phyloP scores from a whole-genome alignment of 2,797 vertebrate genomes.

The Oreochromis grahami region DNA sequence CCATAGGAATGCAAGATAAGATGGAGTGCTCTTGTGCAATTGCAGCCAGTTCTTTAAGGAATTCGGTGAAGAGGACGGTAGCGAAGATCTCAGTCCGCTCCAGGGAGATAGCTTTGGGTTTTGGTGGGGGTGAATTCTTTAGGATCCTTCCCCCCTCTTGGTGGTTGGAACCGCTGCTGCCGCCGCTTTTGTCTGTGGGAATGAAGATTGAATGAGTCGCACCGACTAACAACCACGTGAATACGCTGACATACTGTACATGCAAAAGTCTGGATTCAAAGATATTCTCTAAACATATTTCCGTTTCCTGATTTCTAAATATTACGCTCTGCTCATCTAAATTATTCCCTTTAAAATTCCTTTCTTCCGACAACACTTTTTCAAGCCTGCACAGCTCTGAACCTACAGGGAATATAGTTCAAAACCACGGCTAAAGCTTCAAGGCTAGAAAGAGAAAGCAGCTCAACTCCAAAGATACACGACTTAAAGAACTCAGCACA shows the following conservation, averaged over 20 bases:
- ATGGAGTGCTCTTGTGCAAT: constrained; percentile 96
- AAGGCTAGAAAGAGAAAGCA: background rate
- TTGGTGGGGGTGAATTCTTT: constrained; percentile 70
- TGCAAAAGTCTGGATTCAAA: background rate
- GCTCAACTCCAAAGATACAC: background rate
- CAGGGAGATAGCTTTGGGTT: constrained; percentile 77
- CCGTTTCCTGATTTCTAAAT: background rate
- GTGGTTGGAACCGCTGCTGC: constrained; percentile 56
- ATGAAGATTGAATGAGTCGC: background rate
- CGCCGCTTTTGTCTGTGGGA: constrained; percentile 64
- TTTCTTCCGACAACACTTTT: background rate
- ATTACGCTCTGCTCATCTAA: background rate
- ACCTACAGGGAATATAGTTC: constrained; percentile 1
- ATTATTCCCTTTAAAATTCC: constrained; percentile 20
- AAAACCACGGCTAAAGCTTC: constrained; percentile 9
- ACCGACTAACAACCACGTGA: background rate
- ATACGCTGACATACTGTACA: background rate
- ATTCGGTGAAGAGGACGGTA: constrained; percentile 92
- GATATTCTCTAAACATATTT: background rate
- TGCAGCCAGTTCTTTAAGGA: constrained; percentile 97
- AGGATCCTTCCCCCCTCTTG: constrained; percentile 58
- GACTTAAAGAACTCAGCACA: constrained; percentile 19
- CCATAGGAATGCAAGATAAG: constrained; percentile 83
- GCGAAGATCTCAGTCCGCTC: constrained; percentile 87
- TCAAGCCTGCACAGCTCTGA: constrained; percentile 2